Evolutionary conservation across 2,797 vertebrate genomes (phyloP).

Genomic region (Champsocephalus gunnari): DNA sequence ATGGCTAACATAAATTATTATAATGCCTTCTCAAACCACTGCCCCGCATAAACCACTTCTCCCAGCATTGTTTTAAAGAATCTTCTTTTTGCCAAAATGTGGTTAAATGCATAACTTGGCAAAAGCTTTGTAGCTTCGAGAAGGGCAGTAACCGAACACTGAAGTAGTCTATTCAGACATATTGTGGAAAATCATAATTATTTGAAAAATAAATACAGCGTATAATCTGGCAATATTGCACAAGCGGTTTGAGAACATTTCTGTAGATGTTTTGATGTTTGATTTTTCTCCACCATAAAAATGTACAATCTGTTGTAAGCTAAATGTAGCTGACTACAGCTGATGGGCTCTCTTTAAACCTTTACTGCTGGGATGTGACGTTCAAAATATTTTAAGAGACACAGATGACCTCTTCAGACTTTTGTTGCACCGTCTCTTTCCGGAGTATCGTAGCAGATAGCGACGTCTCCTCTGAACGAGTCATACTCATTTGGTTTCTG

Average conservation of each 20-base stretch:
- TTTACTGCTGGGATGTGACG: not conserved
- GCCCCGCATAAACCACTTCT: constrained; percentile 20
- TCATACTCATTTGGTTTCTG: constrained; percentile 48
- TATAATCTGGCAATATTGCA: constrained; percentile 2
- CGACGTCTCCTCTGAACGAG: constrained; percentile 44
- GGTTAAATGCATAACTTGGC: constrained; percentile 19
- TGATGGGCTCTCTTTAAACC: constrained; percentile 9
- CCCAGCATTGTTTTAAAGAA: constrained; percentile 31
- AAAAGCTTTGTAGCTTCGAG: constrained; percentile 20
- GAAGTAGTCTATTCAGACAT: constrained; percentile 19
- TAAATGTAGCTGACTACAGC: constrained; percentile 29
- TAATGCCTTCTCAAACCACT: constrained; percentile 12
- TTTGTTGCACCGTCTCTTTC: constrained; percentile 2
- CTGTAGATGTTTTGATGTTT: constrained; percentile 32
- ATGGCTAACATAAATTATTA: constrained; percentile 4
- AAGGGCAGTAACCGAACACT: constrained; percentile 15
- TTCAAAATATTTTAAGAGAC: constrained; percentile 9
- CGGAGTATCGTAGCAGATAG: constrained; percentile 28
- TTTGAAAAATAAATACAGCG: constrained; percentile 27
- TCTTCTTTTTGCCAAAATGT: constrained; percentile 32
- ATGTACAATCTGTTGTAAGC: constrained; percentile 1
- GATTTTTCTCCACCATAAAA: constrained; percentile 29
- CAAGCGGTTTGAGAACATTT: constrained; percentile 7
- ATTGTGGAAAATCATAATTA: constrained; percentile 17
- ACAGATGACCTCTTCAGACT: not conserved